Conservation (phyloP, 2,113 vertebrate species). For the Pteruthius melanotis region DNA sequence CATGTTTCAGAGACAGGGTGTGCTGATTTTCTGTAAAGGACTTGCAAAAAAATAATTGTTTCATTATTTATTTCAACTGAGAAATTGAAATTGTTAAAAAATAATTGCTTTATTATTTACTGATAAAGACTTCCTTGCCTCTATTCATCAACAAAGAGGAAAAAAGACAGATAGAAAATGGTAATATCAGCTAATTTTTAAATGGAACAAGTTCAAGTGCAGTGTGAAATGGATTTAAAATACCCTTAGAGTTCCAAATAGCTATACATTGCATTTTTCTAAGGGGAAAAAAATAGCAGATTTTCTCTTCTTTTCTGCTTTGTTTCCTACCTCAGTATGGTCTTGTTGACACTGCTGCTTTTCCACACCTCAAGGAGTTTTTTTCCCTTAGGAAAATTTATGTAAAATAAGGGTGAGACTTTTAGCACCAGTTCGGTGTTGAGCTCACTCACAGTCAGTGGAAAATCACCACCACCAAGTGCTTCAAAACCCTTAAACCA, state of each 20-base stretch:
- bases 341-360: neutral
- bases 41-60: neutral
- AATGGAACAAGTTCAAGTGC: neutral
- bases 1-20: neutral
- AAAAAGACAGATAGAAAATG: neutral
- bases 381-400: neutral
- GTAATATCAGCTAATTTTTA: neutral
- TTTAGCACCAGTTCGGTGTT: neutral
- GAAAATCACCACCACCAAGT: neutral
- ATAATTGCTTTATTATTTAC: neutral
- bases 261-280: neutral
- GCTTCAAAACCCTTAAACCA: neutral
- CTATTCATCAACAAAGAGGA: neutral
- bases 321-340: neutral
- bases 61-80: neutral
- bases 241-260: neutral
- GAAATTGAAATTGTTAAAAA: neutral
- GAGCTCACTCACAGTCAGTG: neutral
- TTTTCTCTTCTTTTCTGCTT: neutral
- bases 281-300: neutral
- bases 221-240: neutral
- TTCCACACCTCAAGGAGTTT: neutral
- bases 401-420: neutral
- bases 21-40: neutral
- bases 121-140: neutral